A percentile compares a stretch with the other conserved stretches of the same genome.
These are phyloP conservation scores for Phocoena phocoena DNA, from an alignment of 2,113 vertebrate genomes.

Conservation along the genomic window DNA sequence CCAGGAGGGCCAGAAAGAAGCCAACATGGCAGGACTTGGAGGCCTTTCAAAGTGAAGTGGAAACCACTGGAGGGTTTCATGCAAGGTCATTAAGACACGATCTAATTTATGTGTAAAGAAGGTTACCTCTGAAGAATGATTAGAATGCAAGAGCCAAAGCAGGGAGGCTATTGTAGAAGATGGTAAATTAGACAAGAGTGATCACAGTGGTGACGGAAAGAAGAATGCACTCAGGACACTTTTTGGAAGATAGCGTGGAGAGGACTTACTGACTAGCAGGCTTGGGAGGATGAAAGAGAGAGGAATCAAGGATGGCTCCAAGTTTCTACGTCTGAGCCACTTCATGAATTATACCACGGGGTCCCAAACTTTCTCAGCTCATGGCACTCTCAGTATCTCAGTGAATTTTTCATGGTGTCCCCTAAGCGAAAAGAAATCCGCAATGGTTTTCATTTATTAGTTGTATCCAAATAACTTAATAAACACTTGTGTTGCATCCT, in stretches of 20 bases:
- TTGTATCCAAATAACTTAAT: neutral
- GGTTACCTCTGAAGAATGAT: neutral
- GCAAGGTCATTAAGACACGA: neutral
- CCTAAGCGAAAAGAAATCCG: neutral
- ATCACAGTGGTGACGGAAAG: neutral
- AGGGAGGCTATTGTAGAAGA: neutral
- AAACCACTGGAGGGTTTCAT: neutral
- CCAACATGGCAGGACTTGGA: neutral
- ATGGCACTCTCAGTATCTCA: neutral
- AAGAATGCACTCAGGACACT: neutral
- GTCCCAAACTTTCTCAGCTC: neutral
- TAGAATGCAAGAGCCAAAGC: neutral
- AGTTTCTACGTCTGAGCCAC: neutral
- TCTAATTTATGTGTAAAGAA: neutral
- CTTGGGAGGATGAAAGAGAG: neutral
- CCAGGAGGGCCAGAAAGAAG: neutral
- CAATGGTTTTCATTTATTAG: neutral
- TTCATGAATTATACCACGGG: neutral
- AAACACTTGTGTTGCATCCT: neutral
- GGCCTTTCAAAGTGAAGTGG: neutral
- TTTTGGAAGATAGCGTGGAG: neutral
- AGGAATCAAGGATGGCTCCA: neutral
- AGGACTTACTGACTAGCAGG: neutral
- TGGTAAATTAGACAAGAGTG: neutral
- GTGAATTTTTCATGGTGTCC: neutral